Percentiles rank a stretch among this genome's conserved stretches.
These are phyloP conservation scores for Astreopora myriophthalma DNA, from an alignment of 64 coral and sea anemone species.

Conservation along the genomic window DNA sequence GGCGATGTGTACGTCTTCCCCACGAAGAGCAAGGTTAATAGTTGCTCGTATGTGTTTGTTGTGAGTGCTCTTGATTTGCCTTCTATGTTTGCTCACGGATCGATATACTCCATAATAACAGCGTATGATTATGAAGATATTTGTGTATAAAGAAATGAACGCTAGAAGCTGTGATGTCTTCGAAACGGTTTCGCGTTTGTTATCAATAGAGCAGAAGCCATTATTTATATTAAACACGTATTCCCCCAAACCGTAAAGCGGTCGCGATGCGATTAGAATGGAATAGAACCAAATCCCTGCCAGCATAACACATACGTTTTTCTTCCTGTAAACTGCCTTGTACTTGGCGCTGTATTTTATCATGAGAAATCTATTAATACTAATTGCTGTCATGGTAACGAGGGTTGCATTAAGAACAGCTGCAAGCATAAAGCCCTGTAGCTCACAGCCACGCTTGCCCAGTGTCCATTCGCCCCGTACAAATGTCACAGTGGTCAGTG, in stretches of 20 bases:
- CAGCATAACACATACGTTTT: background rate
- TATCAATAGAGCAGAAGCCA: constrained; percentile 2
- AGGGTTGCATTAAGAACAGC: background rate
- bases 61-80: background rate
- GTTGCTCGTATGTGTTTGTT: background rate
- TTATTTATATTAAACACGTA: background rate
- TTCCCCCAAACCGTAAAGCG: background rate
- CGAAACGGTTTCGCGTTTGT: background rate
- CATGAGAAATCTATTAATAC: constrained; percentile 1
- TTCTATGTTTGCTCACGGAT: background rate
- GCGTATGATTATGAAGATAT: constrained; percentile 4
- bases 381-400: constrained; percentile 19
- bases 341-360: background rate
- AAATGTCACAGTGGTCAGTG: background rate
- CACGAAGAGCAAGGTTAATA: background rate
- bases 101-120: constrained; percentile 26
- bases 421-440: background rate
- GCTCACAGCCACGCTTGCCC: background rate
- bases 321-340: background rate
- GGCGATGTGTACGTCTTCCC: constrained; percentile 2
- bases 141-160: background rate
- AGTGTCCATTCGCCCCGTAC: background rate
- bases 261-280: background rate
- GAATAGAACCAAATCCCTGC: constrained; percentile 20
- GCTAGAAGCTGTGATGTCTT: background rate